Evolutionary conservation across 2,113 vertebrate species (phyloP).

Genomic region (Platanista minor): DNA sequence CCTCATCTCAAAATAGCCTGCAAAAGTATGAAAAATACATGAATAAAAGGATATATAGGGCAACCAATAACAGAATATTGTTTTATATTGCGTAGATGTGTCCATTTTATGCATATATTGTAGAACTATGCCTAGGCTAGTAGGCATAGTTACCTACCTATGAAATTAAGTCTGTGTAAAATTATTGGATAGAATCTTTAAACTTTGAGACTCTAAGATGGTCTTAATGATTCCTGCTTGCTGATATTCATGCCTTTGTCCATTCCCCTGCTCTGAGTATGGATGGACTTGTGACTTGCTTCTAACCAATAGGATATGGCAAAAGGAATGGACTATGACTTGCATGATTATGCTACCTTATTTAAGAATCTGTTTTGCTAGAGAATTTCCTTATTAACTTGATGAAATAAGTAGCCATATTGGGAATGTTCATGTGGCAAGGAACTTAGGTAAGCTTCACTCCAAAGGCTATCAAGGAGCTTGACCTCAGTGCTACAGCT

Average conservation of each 20-base stretch:
- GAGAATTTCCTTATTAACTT: not conserved
- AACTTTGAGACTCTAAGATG: not conserved
- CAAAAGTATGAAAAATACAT: not conserved
- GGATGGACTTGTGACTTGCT: not conserved
- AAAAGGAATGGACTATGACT: not conserved
- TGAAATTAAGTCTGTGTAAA: not conserved
- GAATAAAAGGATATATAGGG: not conserved
- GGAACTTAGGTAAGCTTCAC: not conserved
- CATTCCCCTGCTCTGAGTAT: not conserved
- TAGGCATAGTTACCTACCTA: not conserved
- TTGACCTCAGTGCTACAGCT: not conserved
- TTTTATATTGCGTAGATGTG: not conserved
- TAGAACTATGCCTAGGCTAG: not conserved
- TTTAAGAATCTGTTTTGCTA: not conserved
- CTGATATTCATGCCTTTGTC: not conserved
- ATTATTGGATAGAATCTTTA: not conserved
- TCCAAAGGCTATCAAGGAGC: not conserved
- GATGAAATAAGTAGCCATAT: not conserved
- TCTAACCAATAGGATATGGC: not conserved
- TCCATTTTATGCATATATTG: not conserved
- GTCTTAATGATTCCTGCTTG: not conserved
- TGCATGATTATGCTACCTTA: not conserved
- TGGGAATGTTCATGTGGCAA: not conserved
- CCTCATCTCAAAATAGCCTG: not conserved
- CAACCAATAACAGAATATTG: not conserved